Evolutionary conservation across 2,888 invertebrate species (phyloP).

Genomic region (Rhingia rostrata): DNA sequence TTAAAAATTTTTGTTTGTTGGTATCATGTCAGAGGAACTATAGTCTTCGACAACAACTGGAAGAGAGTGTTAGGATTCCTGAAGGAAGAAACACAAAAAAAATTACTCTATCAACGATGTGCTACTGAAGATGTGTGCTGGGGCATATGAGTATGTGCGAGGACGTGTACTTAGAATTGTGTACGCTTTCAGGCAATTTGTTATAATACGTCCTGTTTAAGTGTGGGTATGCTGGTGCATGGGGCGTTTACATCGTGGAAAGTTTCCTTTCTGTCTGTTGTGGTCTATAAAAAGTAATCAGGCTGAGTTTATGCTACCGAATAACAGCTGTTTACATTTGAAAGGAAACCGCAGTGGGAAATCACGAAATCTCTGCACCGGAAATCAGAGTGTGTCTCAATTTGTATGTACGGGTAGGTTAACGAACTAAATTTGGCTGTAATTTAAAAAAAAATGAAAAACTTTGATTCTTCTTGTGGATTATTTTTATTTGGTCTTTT

Average conservation of each 20-base stretch:
- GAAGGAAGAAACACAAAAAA: slow-evolving; percentile 55
- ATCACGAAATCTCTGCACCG: not conserved
- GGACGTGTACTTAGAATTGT: not conserved
- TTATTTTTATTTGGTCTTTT: too few species aligned
- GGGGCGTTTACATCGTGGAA: slow-evolving; percentile 15
- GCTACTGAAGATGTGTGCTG: slow-evolving; percentile 56
- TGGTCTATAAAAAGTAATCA: slow-evolving; percentile 32
- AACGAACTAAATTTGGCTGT: not conserved
- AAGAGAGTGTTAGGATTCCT: too few species aligned
- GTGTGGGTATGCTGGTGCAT: not conserved
- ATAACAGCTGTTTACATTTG: not conserved
- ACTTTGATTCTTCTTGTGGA: too few species aligned
- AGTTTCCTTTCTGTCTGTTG: slow-evolving; percentile 11
- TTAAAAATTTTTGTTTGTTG: slow-evolving; percentile 24
- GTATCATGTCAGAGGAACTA: slow-evolving; percentile 53
- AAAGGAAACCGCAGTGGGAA: not conserved
- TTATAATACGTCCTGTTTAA: slow-evolving; percentile 11
- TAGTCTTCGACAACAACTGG: slow-evolving; percentile 14
- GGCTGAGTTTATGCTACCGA: slow-evolving; percentile 14
- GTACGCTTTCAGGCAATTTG: slow-evolving; percentile 23
- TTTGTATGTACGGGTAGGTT: not conserved
- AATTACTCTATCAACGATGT: slow-evolving; percentile 69
- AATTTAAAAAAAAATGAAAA: too few species aligned
- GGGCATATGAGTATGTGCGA: slow-evolving; percentile 4
- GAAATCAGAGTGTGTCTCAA: not conserved